phyloP scores from a whole-genome alignment of 30 jellyfish, hydroid and myxozoan genomes.

The Turritopsis rubra region DNA sequence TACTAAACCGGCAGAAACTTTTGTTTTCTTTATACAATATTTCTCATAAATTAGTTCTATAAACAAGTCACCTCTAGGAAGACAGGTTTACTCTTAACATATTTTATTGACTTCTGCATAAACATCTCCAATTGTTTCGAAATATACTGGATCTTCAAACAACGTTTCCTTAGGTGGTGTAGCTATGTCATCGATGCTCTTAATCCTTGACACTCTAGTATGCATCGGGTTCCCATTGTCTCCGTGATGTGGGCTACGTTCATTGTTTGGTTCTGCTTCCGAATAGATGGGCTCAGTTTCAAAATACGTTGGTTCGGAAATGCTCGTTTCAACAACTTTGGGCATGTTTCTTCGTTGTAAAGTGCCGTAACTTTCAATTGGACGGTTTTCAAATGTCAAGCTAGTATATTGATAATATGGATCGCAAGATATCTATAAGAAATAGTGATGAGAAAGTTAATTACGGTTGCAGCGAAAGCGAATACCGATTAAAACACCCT shows the following conservation, averaged over 20 bases:
- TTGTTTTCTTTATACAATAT: neutral
- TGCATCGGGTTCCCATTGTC: neutral
- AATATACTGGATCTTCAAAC: neutral
- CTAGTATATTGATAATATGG: neutral
- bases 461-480: no score
- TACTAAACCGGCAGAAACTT: no score
- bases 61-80: no score
- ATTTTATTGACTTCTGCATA: neutral
- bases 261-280: neutral
- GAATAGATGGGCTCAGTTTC: constrained; percentile 6
- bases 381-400: neutral
- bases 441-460: no score
- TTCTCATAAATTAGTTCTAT: neutral
- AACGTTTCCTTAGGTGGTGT: neutral
- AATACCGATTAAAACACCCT: no score
- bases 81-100: neutral
- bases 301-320: constrained; percentile 4
- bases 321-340: neutral
- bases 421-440: neutral
- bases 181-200: neutral
- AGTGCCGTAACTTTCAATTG: constrained; percentile 12
- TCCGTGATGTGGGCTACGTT: neutral
- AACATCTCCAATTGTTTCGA: constrained; percentile 3
- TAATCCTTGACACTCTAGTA: neutral
- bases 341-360: neutral